These are phyloP conservation scores for Apis dorsata DNA, from an alignment of 1,140 invertebrate species.

Conservation along the genomic window DNA sequence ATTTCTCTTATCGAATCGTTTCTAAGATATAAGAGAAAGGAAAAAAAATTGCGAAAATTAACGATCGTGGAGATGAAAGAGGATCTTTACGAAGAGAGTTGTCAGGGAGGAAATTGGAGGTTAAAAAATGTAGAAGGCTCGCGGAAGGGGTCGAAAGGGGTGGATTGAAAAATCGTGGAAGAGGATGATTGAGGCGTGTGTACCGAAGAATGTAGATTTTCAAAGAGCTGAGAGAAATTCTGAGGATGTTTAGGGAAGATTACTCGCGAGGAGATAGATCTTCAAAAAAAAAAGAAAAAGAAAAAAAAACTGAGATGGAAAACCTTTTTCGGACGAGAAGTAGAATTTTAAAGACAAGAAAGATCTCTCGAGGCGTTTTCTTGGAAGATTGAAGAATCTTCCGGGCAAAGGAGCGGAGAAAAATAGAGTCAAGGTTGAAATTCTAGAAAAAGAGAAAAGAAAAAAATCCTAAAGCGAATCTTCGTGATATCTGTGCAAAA, in stretches of 20 bases:
- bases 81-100: no score
- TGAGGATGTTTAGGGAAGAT: background rate
- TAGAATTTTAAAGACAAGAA: no score
- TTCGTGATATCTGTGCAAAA: background rate
- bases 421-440: background rate
- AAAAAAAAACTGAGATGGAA: background rate
- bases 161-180: constrained; percentile 13
- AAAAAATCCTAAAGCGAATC: background rate
- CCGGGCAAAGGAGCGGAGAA: background rate
- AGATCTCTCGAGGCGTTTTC: background rate
- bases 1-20: no score
- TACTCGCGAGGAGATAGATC: background rate
- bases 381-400: background rate
- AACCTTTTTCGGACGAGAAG: background rate
- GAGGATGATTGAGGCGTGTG: background rate
- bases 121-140: background rate
- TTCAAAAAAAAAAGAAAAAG: background rate
- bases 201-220: background rate
- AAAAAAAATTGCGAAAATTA: no score
- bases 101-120: background rate
- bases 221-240: background rate
- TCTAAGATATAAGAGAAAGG: no score
- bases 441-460: background rate
- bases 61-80: no score
- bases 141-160: background rate